Conservation (phyloP, 2,113 vertebrate genomes). For the Poeciliopsis turrubarensis region DNA sequence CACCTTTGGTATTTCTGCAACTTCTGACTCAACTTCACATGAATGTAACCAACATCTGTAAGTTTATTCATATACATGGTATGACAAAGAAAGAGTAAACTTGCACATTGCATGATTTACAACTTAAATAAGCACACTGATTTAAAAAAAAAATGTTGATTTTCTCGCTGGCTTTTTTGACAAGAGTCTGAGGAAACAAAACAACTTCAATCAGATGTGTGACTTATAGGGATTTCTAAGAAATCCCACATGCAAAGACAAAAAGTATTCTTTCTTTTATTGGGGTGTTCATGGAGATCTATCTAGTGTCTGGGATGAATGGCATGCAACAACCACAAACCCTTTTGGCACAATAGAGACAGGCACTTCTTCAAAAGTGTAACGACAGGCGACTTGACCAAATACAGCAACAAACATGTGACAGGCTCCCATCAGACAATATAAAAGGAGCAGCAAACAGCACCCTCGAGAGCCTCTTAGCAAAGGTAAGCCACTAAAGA, state of each 20-base stretch:
- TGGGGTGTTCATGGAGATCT: not conserved
- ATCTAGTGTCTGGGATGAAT: conserved; percentile 25
- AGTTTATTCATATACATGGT: not conserved
- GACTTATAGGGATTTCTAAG: not conserved
- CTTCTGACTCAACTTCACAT: conserved; percentile 11
- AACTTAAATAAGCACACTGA: not conserved
- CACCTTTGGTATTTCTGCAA: conserved; percentile 50
- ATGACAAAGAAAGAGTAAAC: not conserved
- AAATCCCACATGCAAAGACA: not conserved
- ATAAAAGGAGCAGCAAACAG: conserved; percentile 65
- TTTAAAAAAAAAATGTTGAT: not conserved
- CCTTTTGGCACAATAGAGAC: conserved; percentile 38
- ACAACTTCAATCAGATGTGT: not conserved
- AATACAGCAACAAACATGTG: conserved; percentile 65
- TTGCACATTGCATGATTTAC: not conserved
- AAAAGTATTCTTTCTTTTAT: not conserved
- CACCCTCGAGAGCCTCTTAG: conserved; percentile 55
- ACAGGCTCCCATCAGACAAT: conserved; percentile 57
- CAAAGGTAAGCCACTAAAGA: conserved; percentile 67
- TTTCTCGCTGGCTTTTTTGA: not conserved
- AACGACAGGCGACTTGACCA: conserved; percentile 71
- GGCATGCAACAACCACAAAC: conserved; percentile 26
- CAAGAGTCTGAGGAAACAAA: not conserved
- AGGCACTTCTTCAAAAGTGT: conserved; percentile 31
- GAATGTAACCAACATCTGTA: conserved; percentile 19